Evolutionary conservation across 1,140 invertebrate species (phyloP), one percentile per base, ranked within the genome.

Genomic region (Danaus melanippus): DNA sequence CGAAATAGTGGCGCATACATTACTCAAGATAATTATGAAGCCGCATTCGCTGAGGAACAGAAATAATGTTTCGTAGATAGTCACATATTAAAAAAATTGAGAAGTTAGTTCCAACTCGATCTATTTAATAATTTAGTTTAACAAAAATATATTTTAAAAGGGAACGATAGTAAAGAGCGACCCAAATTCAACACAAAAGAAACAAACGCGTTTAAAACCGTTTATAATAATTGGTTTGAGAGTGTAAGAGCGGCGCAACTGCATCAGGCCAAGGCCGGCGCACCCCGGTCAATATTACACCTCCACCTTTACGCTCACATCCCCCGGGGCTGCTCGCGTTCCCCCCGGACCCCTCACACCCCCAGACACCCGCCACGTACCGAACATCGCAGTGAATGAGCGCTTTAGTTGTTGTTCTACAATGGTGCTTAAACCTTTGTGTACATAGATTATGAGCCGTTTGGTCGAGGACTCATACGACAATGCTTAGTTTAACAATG

Each of bases 261-360:
- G 67, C 61, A 66, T 12, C 52, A 55, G 59, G 67, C 64, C 67
- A 67, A 69, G 67, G 67, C 48, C 67, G 60, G 46, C 52, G 53
- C 39, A 11, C 45, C 39, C 57, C 55, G 53, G 61, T 59, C 57
- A 59, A 59, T 59, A 59, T 50, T 50, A 21, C 21, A 40, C 42
- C 42, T 21, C 55, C 42, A 46, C 41, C 44, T 46, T 15, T 11
- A 32, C 21, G 21, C 55, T 44, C 8, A n/a, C 42, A 15, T 17
- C 21, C 21, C 21, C 21, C 21, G 21, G 21, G 21, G 47, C 47
- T 39, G 47, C 47, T 49, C 47, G 47, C 1, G 10, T 15, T 9
- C 15, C 46, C 47, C 15, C 47, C n/a, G 21, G 21, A 11, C 42
- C 21, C 15, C 55, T 39, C 8, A n/a, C 42, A 15, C 32, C 53